Conservation (phyloP, 2,888 invertebrate genomes). For the Elmis aenea region DNA sequence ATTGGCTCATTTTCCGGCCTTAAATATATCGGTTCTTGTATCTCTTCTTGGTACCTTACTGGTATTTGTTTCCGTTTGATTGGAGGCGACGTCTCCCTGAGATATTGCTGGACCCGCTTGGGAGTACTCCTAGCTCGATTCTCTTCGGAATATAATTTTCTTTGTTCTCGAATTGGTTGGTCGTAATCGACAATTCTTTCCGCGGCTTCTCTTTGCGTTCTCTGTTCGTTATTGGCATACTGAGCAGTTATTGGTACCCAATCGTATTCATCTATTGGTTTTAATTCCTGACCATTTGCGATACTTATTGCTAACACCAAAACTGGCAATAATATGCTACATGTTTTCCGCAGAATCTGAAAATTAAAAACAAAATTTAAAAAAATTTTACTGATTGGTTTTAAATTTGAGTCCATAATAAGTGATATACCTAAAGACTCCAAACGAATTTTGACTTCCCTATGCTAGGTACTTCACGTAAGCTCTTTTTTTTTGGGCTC, state of each 20-base stretch:
- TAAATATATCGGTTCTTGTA: too few relatives aligned
- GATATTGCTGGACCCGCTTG: slow-evolving; percentile 38
- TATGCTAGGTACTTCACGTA: too few relatives aligned
- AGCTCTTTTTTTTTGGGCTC: too few relatives aligned
- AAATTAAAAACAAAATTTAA: slow-evolving; percentile 5
- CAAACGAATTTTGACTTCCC: too few relatives aligned
- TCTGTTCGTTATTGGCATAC: slow-evolving; percentile 13
- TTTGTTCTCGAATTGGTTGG: slow-evolving; percentile 18
- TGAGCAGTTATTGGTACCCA: slow-evolving; percentile 58
- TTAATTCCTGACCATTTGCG: slow-evolving; percentile 13
- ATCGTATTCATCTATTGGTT: slow-evolving; percentile 45
- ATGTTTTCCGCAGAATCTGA: slow-evolving; percentile 22
- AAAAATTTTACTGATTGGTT: too few relatives aligned
- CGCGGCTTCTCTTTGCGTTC: slow-evolving; percentile 32
- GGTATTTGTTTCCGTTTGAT: too few relatives aligned
- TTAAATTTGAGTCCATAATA: too few relatives aligned
- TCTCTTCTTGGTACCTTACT: too few relatives aligned
- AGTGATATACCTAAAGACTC: too few relatives aligned
- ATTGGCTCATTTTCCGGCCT: too few relatives aligned
- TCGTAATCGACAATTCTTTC: slow-evolving; percentile 40
- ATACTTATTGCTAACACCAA: slow-evolving; percentile 6
- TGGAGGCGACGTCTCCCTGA: too few relatives aligned
- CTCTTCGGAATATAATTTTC: slow-evolving; percentile 33
- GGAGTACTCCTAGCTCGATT: too few relatives aligned
- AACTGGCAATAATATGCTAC: slow-evolving; percentile 1